These are phyloP conservation scores for Agrilus cyanescens DNA, from an alignment of 2,888 invertebrate species.

Conservation along the genomic window DNA sequence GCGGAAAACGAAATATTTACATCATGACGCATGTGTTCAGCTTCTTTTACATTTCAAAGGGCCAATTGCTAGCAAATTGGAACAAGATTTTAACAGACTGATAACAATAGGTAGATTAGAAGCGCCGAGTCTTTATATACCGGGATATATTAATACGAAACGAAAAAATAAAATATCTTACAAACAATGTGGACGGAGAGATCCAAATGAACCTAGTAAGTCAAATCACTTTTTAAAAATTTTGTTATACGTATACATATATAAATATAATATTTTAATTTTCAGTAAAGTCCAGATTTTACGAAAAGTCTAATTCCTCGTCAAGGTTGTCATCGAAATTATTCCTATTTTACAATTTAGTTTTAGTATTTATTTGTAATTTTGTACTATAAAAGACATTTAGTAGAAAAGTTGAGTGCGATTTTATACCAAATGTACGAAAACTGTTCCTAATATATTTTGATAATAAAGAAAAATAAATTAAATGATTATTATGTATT, in stretches of 20 bases:
- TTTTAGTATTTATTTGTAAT: too few relatives aligned
- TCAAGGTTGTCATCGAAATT: too few relatives aligned
- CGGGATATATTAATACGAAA: constrained; percentile 61
- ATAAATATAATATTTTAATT: too few relatives aligned
- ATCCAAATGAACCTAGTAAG: constrained; percentile 54
- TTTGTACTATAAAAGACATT: too few relatives aligned
- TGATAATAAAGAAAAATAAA: too few relatives aligned
- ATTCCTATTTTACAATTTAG: too few relatives aligned
- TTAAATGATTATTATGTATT: too few relatives aligned
- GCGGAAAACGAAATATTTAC: constrained; percentile 63
- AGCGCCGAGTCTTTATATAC: constrained; percentile 63
- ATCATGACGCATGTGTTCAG: constrained; percentile 71
- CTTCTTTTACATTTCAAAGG: constrained; percentile 77
- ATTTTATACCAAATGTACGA: not conserved
- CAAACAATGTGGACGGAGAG: constrained; percentile 62
- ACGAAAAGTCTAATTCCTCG: too few relatives aligned
- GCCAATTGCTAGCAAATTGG: constrained; percentile 65
- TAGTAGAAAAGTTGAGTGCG: too few relatives aligned
- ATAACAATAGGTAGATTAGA: constrained; percentile 63
- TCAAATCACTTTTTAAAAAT: not conserved
- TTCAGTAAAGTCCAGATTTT: too few relatives aligned
- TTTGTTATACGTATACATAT: too few relatives aligned
- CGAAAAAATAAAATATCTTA: constrained; percentile 61
- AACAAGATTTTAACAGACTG: constrained; percentile 67
- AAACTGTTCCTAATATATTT: not conserved